A percentile compares a stretch with the other conserved stretches of the same genome.
phyloP scores from a whole-genome alignment of 92 coral and sea anemone genomes.

The Palythoa heliodiscus region DNA sequence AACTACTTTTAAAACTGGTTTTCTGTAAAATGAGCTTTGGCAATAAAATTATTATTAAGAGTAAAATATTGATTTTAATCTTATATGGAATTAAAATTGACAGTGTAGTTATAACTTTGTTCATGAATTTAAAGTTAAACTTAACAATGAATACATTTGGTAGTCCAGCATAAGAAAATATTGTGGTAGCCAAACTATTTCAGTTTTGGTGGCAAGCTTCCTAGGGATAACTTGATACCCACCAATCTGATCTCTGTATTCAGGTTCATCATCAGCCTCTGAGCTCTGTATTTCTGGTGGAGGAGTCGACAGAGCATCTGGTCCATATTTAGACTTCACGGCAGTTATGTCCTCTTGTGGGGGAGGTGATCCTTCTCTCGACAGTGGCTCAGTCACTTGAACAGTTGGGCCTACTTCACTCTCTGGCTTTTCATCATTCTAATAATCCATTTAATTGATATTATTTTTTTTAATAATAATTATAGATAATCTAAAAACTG shows the following conservation, averaged over 20 bases:
- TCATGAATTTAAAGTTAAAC: too few relatives aligned
- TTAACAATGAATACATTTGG: too few relatives aligned
- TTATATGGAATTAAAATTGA: too few relatives aligned
- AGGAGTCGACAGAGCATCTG: slow-evolving; percentile 86
- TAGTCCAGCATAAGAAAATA: too few relatives aligned
- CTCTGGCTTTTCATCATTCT: slow-evolving; percentile 94
- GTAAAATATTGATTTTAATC: too few relatives aligned
- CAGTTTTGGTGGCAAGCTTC: too few relatives aligned
- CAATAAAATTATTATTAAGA: too few relatives aligned
- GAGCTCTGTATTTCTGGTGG: slow-evolving; percentile 71
- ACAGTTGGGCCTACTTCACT: slow-evolving; percentile 82
- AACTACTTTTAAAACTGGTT: too few relatives aligned
- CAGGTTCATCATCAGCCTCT: background rate
- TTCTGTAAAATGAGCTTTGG: too few relatives aligned
- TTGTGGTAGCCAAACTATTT: too few relatives aligned
- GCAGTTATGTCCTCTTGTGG: slow-evolving; percentile 38
- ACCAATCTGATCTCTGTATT: slow-evolving; percentile 54
- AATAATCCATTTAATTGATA: background rate
- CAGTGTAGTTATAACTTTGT: too few relatives aligned
- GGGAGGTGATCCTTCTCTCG: slow-evolving; percentile 89
- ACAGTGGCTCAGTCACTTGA: slow-evolving; percentile 86
- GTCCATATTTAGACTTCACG: slow-evolving; percentile 58
- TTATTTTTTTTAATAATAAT: background rate
- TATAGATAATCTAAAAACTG: too few relatives aligned
- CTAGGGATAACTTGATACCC: background rate